phyloP scores from a whole-genome alignment of 1,140 invertebrate species.

The Drosophila grimshawi region DNA sequence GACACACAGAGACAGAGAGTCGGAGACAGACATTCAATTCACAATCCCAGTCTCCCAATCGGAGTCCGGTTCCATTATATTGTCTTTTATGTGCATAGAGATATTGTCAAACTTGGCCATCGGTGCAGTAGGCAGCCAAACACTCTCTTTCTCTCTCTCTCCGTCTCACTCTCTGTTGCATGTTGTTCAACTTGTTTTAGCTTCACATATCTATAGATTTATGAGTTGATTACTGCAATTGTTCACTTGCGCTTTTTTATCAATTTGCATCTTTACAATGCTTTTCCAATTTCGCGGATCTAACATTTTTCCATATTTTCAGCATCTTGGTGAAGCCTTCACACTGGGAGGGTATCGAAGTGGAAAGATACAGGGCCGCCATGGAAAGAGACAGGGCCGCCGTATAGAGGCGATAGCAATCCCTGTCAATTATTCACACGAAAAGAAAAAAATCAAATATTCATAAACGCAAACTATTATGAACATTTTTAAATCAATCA shows the following conservation, averaged over 20 bases:
- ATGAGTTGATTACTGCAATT: conserved; percentile 12
- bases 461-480: no score
- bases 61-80: conserved; percentile 8
- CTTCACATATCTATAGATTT: conserved; percentile 29
- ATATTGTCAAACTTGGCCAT: conserved; percentile 81
- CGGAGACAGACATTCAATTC: background rate
- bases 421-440: no score
- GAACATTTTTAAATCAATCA: no score
- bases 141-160: conserved; percentile 12
- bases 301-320: conserved; percentile 40
- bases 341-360: conserved; percentile 80
- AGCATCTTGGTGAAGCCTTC: conserved; percentile 76
- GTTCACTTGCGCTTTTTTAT: conserved; percentile 1
- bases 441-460: no score
- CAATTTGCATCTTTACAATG: background rate
- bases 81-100: conserved; percentile 50
- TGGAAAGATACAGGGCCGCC: conserved; percentile 67
- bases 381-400: conserved; percentile 45
- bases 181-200: conserved; percentile 59
- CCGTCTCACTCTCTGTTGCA: conserved; percentile 1
- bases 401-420: no score
- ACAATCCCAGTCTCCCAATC: background rate
- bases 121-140: conserved; percentile 73
- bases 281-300: conserved; percentile 49
- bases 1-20: background rate